A percentile compares a stretch with the other conserved stretches of the same genome.
Conservation (phyloP, 2,113 vertebrate genomes). For the Gymnobelideus leadbeateri region DNA sequence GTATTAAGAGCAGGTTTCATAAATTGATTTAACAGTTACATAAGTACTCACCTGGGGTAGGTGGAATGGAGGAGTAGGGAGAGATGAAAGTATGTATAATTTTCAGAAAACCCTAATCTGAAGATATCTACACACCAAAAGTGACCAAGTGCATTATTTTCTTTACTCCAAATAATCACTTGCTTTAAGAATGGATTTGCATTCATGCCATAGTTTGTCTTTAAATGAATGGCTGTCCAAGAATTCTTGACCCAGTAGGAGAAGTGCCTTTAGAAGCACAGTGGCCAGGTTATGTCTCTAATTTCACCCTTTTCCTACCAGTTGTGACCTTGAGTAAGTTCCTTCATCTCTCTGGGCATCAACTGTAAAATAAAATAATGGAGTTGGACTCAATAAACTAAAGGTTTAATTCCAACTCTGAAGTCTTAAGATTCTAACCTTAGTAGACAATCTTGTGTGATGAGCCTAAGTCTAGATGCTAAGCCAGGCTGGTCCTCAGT, state of each 20-base stretch:
- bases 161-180: neutral
- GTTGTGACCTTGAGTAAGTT: neutral
- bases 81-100: neutral
- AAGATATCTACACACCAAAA: neutral
- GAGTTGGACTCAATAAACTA: neutral
- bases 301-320: neutral
- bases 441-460: neutral
- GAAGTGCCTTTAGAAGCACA: neutral
- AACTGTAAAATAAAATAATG: neutral
- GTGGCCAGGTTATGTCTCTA: neutral
- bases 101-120: neutral
- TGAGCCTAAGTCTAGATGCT: neutral
- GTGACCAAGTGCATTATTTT: neutral
- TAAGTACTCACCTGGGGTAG: neutral
- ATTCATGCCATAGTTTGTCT: neutral
- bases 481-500: neutral
- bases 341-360: neutral
- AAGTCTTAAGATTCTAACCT: neutral
- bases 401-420: neutral
- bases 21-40: neutral
- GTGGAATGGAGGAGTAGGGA: neutral
- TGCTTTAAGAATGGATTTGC: neutral
- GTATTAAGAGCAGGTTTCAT: neutral
- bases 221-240: neutral
- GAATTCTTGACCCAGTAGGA: neutral